Percentiles rank a stretch among this genome's conserved stretches.
Conservation (phyloP, 1,140 invertebrate species). For the Drosophila parvula region DNA sequence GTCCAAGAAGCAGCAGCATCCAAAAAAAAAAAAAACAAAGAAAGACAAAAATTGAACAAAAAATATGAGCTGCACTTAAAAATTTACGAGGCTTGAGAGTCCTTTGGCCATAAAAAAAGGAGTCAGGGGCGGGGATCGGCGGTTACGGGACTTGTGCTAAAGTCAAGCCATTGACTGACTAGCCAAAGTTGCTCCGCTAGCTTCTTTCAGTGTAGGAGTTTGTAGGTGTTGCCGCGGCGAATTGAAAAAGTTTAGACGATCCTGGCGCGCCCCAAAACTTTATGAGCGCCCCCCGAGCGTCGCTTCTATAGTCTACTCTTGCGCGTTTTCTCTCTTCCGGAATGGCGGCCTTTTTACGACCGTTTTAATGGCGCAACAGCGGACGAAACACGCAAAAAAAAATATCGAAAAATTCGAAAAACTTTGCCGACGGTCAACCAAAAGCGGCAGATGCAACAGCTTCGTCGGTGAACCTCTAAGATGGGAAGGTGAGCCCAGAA, state of each 20-base stretch:
- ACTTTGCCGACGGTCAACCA: conserved; percentile 69
- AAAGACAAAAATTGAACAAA: conserved; percentile 53
- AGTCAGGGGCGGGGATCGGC: neutral
- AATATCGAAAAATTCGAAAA: conserved; percentile 41
- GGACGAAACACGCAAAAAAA: neutral
- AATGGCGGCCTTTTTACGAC: conserved; percentile 64
- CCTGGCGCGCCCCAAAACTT: conserved; percentile 57
- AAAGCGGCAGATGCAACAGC: conserved; percentile 36
- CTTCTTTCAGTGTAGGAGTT: conserved; percentile 25
- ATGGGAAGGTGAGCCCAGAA: conserved; percentile 8
- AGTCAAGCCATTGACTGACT: conserved; percentile 65
- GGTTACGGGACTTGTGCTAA: neutral
- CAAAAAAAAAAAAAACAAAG: conserved; percentile 22
- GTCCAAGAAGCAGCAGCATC: conserved; percentile 25
- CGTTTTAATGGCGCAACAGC: conserved; percentile 71
- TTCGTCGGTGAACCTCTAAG: conserved; percentile 2
- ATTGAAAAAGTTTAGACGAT: conserved; percentile 78
- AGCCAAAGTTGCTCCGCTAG: conserved; percentile 46
- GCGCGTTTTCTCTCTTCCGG: neutral
- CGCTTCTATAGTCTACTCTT: conserved; percentile 12
- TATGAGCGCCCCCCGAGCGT: conserved; percentile 54
- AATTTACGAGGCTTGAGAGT: conserved; percentile 70
- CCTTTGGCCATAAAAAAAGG: conserved; percentile 68
- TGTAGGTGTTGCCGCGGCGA: conserved; percentile 72
- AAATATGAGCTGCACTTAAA: conserved; percentile 75